A percentile compares a stretch with the other conserved stretches of the same genome.
Evolutionary conservation across 2,888 invertebrate species (phyloP).

Genomic region (Crepidodera aurea): DNA sequence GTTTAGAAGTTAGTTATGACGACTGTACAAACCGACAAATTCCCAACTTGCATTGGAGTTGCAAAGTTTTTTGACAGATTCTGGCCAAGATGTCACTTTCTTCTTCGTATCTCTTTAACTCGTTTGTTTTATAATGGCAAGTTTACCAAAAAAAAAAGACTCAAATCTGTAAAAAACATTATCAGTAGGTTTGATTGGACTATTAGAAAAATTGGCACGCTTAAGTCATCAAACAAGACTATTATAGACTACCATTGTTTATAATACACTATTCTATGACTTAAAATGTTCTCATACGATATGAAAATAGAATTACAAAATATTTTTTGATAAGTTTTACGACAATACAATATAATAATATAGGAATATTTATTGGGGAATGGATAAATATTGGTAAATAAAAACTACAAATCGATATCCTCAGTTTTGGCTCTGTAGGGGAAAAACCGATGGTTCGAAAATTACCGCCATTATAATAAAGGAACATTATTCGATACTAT

Average conservation of each 20-base stretch:
- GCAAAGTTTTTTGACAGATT: too few species aligned
- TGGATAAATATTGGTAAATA: constrained; percentile 38
- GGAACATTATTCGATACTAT: too few species aligned
- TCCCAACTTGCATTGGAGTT: too few species aligned
- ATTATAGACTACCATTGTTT: constrained; percentile 18
- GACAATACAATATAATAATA: constrained; percentile 30
- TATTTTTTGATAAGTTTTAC: constrained; percentile 32
- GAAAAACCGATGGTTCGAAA: too few species aligned
- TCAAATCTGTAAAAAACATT: background rate
- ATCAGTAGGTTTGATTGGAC: constrained; percentile 10
- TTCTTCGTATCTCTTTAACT: too few species aligned
- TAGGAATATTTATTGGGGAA: constrained; percentile 38
- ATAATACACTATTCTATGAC: constrained; percentile 21
- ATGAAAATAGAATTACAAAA: constrained; percentile 41
- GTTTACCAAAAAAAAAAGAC: background rate
- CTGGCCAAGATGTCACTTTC: too few species aligned
- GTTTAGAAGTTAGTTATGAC: too few species aligned
- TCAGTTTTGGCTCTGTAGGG: constrained; percentile 12
- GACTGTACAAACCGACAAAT: too few species aligned
- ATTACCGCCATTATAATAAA: too few species aligned
- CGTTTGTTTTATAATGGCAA: too few species aligned
- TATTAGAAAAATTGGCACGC: constrained; percentile 35
- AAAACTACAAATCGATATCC: constrained; percentile 3
- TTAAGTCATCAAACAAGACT: constrained; percentile 29
- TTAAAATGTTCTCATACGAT: constrained; percentile 37